phyloP scores from a whole-genome alignment of 2,113 vertebrate species.

The Chroicocephalus ridibundus region DNA sequence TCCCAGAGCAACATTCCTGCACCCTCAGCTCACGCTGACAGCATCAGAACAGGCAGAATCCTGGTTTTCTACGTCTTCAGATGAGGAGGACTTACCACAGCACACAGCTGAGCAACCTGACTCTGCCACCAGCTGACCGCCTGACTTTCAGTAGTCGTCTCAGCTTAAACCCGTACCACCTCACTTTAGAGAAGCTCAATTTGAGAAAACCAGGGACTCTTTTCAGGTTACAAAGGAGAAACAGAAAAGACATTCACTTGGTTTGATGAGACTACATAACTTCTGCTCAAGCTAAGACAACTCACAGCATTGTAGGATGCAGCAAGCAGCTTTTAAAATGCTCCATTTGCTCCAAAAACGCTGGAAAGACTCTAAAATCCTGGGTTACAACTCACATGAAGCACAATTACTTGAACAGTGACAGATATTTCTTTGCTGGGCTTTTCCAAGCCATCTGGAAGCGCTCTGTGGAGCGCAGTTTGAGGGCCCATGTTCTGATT shows the following conservation, averaged over 20 bases:
- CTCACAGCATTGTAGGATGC: not conserved
- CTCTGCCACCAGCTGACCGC: not conserved
- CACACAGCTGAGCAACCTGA: fast-evolving
- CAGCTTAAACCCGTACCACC: not conserved
- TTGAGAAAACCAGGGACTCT: not conserved
- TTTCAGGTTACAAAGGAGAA: not conserved
- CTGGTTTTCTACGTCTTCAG: not conserved
- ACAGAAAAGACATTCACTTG: not conserved
- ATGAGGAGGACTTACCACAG: not conserved
- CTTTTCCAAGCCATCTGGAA: conserved; percentile 37
- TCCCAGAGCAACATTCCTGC: not conserved
- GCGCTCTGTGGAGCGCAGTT: not conserved
- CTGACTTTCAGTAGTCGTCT: not conserved
- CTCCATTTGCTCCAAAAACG: not conserved
- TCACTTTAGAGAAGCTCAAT: not conserved
- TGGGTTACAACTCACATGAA: not conserved
- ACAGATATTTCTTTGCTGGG: not conserved
- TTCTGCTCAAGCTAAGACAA: not conserved
- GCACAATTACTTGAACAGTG: not conserved
- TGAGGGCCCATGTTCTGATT: not conserved
- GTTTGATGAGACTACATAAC: not conserved
- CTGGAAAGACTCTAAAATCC: not conserved
- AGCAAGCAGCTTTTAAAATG: not conserved
- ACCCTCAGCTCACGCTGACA: not conserved
- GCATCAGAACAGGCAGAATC: not conserved